phyloP scores from a whole-genome alignment of 2,113 vertebrate species.

The Cyanoliseus patagonus region DNA sequence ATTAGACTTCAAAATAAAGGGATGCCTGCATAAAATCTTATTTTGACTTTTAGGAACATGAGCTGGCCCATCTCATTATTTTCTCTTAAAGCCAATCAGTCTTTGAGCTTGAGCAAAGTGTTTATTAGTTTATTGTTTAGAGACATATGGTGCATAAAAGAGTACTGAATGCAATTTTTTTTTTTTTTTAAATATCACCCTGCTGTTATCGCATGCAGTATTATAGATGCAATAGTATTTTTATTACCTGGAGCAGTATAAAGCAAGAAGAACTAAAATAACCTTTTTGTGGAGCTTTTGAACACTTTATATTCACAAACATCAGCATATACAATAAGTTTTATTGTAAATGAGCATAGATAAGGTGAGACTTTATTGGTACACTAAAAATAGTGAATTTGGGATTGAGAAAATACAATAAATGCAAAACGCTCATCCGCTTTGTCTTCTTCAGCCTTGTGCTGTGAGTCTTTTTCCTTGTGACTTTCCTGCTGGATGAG shows the following conservation, averaged over 20 bases:
- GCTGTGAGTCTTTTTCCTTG: background rate
- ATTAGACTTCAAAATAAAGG: background rate
- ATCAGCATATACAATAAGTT: background rate
- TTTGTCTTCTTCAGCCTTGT: background rate
- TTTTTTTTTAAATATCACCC: background rate
- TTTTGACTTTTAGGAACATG: background rate
- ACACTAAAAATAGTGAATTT: background rate
- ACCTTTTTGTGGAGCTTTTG: background rate
- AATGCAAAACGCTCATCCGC: accelerated
- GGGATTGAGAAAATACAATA: background rate
- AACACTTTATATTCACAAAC: background rate
- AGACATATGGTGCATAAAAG: background rate
- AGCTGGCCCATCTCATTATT: background rate
- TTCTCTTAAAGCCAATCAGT: background rate
- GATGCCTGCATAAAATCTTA: background rate
- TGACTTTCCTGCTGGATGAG: background rate
- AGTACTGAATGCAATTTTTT: background rate
- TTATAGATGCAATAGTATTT: background rate
- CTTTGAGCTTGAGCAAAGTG: background rate
- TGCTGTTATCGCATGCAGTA: background rate
- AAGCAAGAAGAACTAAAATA: background rate
- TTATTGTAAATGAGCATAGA: background rate
- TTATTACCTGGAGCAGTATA: background rate
- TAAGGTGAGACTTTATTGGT: background rate
- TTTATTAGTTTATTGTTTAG: background rate